Percentiles rank a stretch among this genome's conserved stretches.
Evolutionary conservation across 2,888 invertebrate species (phyloP).

Genomic region (Drosophila differens): DNA sequence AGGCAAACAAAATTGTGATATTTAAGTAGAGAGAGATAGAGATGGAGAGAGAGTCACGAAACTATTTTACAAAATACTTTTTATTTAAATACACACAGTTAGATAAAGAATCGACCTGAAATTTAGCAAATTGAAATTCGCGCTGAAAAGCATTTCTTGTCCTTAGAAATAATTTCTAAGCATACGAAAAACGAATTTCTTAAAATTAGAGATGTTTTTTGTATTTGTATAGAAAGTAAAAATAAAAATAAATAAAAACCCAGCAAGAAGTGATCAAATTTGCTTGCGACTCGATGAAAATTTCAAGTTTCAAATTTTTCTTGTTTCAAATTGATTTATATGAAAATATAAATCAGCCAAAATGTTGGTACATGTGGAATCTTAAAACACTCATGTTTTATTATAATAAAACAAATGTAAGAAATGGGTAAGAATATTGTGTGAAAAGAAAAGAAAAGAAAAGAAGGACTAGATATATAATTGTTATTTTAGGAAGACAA

Average conservation of each 20-base stretch:
- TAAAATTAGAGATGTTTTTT: not conserved
- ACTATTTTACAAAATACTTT: not conserved
- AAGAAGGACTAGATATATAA: not conserved
- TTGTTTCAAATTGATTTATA: not conserved
- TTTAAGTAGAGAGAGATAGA: not conserved
- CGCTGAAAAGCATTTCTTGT: not conserved
- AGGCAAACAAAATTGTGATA: not conserved
- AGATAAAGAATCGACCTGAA: not conserved
- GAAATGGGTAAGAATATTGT: too few relatives aligned
- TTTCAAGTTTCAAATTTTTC: not conserved
- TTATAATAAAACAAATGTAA: not conserved
- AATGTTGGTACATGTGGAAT: not conserved
- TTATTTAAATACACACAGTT: not conserved
- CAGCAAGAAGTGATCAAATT: not conserved
- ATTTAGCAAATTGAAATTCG: not conserved
- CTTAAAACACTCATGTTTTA: not conserved
- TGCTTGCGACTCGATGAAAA: not conserved
- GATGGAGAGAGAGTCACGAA: not conserved
- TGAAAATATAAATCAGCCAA: not conserved
- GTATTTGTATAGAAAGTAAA: not conserved
- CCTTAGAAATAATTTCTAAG: not conserved
- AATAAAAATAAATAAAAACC: too few relatives aligned
- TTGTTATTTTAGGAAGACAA: not conserved
- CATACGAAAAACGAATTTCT: not conserved
- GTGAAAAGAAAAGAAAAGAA: too few relatives aligned